These are phyloP conservation scores for Oceanodroma tethys DNA, from an alignment of 2,113 vertebrate genomes.

Conservation along the genomic window DNA sequence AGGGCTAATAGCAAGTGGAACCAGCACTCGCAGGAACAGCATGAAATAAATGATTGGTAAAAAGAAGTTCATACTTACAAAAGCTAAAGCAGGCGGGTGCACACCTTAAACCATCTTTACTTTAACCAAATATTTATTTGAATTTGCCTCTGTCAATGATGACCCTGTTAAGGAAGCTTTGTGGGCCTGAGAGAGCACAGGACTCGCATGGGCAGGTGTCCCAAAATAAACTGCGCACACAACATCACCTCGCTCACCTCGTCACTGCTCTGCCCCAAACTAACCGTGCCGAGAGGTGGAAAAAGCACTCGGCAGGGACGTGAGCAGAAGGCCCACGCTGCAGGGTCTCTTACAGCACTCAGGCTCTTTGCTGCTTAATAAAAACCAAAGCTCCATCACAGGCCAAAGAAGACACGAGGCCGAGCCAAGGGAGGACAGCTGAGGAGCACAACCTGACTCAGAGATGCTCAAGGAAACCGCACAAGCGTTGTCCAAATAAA, in stretches of 20 bases:
- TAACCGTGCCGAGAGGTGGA: not conserved
- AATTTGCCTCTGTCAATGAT: not conserved
- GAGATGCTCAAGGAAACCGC: not conserved
- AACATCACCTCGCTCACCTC: not conserved
- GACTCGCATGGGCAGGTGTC: fast-evolving
- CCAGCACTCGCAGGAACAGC: not conserved
- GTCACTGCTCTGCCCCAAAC: not conserved
- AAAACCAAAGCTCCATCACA: not conserved
- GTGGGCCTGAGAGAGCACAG: not conserved
- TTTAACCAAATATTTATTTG: not conserved
- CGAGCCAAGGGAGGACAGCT: not conserved
- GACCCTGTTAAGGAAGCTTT: not conserved
- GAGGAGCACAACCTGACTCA: not conserved
- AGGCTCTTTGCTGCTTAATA: not conserved
- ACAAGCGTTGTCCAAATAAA: not conserved
- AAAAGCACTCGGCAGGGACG: not conserved
- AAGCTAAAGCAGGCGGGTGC: not conserved
- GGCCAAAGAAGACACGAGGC: not conserved
- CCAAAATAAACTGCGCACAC: not conserved
- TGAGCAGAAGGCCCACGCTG: not conserved
- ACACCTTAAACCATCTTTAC: not conserved
- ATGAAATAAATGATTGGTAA: not conserved
- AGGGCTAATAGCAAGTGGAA: not conserved
- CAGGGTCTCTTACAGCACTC: not conserved
- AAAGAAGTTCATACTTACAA: not conserved